These are phyloP conservation scores for Sanderia malayensis DNA, from an alignment of 30 jellyfish, hydroid and myxozoan genomes.

Conservation along the genomic window DNA sequence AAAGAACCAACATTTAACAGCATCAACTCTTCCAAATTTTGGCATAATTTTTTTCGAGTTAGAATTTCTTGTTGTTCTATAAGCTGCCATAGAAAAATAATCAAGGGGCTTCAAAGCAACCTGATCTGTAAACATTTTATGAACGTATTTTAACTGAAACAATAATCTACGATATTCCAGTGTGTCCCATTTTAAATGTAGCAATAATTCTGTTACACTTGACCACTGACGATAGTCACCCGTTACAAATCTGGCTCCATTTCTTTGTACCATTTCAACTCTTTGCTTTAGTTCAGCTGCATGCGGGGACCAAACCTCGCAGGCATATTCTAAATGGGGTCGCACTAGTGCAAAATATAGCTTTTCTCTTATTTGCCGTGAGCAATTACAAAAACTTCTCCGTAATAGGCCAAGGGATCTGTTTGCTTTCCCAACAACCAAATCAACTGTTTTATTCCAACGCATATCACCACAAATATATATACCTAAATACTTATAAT, in stretches of 20 bases:
- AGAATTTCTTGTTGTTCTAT: too few species aligned
- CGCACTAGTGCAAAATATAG: constrained; percentile 46
- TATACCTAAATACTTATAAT: constrained; percentile 21
- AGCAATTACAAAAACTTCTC: constrained; percentile 23
- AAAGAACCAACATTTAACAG: background rate
- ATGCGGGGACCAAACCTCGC: constrained; percentile 56
- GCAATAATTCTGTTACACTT: too few species aligned
- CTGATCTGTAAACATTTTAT: too few species aligned
- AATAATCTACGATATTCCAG: constrained; percentile 17
- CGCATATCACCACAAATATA: constrained; percentile 38
- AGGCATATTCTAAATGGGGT: constrained; percentile 67
- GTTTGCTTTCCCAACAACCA: constrained; percentile 50
- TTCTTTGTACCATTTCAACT: too few species aligned
- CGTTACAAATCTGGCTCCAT: constrained; percentile 32
- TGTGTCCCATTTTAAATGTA: constrained; percentile 13
- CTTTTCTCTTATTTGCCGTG: constrained; percentile 37
- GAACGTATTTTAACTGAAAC: too few species aligned
- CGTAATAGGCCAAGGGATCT: constrained; percentile 38
- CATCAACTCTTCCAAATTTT: too few species aligned
- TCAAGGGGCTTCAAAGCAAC: constrained; percentile 23
- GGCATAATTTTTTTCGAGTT: too few species aligned
- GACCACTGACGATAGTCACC: constrained; percentile 28
- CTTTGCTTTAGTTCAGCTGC: constrained; percentile 21
- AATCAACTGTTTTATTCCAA: constrained; percentile 30
- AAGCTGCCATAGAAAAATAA: background rate